These are phyloP conservation scores for Andrena bucephala DNA, from an alignment of 2,888 invertebrate genomes.

Conservation along the genomic window DNA sequence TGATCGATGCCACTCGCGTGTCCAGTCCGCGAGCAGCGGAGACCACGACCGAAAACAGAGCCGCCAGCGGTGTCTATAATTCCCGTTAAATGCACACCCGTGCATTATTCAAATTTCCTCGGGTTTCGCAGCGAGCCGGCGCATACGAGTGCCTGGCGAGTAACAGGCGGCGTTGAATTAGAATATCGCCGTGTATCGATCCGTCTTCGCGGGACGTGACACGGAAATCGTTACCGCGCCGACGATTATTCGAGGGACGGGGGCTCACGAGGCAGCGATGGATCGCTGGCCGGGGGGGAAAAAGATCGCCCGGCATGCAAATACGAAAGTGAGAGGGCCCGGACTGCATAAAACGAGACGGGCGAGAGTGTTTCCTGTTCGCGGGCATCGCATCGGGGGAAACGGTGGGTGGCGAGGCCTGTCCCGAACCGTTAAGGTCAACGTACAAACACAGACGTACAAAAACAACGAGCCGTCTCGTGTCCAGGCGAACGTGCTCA, in stretches of 20 bases:
- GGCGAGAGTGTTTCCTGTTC: conserved; percentile 77
- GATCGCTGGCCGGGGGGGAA: conserved; percentile 11
- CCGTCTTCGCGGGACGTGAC: conserved; percentile 52
- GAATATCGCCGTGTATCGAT: conserved; percentile 34
- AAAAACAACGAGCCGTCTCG: conserved; percentile 9
- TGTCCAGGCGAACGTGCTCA: background rate
- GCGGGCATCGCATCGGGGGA: conserved; percentile 62
- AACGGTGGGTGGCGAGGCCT: conserved; percentile 79
- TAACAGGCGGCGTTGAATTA: conserved; percentile 29
- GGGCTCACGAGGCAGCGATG: conserved; percentile 30
- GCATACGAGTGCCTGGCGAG: background rate
- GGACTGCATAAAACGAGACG: conserved; percentile 71
- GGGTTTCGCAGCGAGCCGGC: background rate
- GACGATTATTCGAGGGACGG: conserved; percentile 32
- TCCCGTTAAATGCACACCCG: conserved; percentile 42
- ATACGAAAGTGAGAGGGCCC: conserved; percentile 82
- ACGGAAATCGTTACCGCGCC: conserved; percentile 55
- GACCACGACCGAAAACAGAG: background rate
- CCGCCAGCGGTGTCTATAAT: conserved; percentile 32
- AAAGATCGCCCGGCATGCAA: conserved; percentile 74
- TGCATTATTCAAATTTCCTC: conserved; percentile 56
- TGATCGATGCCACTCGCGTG: conserved; percentile 47
- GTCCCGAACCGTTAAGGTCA: conserved; percentile 82
- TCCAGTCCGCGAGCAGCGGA: background rate
- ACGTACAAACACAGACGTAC: conserved; percentile 74